A percentile compares a stretch with the other conserved stretches of the same genome.
Conservation (phyloP, 2,113 vertebrate species). For the Neodon shergylaensis region DNA sequence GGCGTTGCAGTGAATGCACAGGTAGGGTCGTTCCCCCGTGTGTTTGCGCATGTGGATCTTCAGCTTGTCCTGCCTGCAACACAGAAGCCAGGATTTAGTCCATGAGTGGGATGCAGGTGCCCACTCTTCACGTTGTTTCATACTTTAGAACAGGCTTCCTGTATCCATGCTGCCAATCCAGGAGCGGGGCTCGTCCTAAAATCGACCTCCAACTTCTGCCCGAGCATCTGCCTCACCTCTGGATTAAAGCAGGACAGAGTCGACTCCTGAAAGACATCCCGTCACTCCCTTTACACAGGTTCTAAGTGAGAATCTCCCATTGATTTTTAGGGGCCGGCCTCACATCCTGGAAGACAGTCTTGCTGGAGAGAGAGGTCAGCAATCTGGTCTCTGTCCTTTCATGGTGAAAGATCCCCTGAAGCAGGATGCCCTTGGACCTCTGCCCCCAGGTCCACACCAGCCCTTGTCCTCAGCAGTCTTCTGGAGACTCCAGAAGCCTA, state of each 20-base stretch:
- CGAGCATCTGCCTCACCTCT: background rate
- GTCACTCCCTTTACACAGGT: background rate
- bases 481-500: background rate
- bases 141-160: background rate
- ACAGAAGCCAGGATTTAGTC: conserved; percentile 4
- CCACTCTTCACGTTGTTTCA: background rate
- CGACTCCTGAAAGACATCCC: background rate
- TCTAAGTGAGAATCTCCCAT: background rate
- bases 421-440: background rate
- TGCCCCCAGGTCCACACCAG: background rate
- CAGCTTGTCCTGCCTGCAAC: conserved; percentile 96
- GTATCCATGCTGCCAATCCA: background rate
- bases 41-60: conserved; percentile 99
- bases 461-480: background rate
- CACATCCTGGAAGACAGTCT: background rate
- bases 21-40: conserved; percentile 97
- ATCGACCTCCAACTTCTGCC: background rate
- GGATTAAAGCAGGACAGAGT: background rate
- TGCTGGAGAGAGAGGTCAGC: background rate
- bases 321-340: background rate
- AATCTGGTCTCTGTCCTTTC: background rate
- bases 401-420: rapidly evolving
- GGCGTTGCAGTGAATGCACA: conserved; percentile 98
- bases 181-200: background rate
- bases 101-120: rapidly evolving